Conservation (phyloP, 2,888 invertebrate genomes). For the Meganola albula region DNA sequence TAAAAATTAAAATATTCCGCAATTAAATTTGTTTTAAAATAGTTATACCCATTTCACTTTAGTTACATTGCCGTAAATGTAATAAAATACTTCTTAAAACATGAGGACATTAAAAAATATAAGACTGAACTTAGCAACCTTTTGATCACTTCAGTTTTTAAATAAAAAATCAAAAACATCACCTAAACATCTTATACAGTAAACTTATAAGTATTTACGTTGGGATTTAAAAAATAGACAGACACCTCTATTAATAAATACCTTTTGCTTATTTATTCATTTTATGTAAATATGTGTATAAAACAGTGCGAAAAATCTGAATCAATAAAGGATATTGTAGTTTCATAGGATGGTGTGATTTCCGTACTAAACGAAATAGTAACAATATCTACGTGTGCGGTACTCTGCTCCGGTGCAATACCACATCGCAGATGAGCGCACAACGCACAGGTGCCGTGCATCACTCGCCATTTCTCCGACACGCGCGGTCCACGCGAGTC, state of each 20-base stretch:
- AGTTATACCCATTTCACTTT: too few relatives aligned
- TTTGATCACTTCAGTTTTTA: too few relatives aligned
- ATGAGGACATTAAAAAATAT: too few relatives aligned
- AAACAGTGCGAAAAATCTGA: constrained; percentile 3
- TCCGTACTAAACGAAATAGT: constrained; percentile 20
- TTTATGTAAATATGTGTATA: background rate
- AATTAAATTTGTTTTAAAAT: too few relatives aligned
- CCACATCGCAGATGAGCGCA: constrained; percentile 42
- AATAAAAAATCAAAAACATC: too few relatives aligned
- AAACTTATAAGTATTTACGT: too few relatives aligned
- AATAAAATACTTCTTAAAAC: too few relatives aligned
- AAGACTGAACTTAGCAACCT: too few relatives aligned
- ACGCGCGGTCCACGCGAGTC: constrained; percentile 61
- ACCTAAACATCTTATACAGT: too few relatives aligned
- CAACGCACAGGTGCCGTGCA: constrained; percentile 52
- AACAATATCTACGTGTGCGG: constrained; percentile 22
- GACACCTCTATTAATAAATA: background rate
- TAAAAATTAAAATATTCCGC: too few relatives aligned
- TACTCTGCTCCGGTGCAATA: constrained; percentile 47
- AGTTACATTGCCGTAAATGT: too few relatives aligned
- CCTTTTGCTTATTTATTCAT: background rate
- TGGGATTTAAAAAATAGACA: too few relatives aligned
- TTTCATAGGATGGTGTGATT: constrained; percentile 9
- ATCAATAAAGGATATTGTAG: constrained; percentile 13
- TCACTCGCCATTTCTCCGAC: constrained; percentile 62